Evolutionary conservation across 92 coral and sea anemone species (phyloP).

Genomic region (Epizoanthus illoricatus): DNA sequence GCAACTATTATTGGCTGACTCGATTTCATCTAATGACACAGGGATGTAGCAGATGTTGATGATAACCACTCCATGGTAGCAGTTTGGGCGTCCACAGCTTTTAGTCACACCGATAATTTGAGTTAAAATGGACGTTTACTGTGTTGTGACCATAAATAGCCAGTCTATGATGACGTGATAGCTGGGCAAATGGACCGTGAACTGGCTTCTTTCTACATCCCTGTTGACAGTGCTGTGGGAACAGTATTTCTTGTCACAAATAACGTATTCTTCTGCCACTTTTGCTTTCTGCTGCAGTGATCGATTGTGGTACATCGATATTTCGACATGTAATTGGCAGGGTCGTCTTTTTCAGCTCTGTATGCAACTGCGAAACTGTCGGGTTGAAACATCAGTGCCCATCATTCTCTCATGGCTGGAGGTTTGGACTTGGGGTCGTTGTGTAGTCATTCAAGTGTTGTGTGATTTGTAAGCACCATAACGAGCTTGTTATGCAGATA

Average conservation of each 20-base stretch:
- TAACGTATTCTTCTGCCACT: slow-evolving; percentile 52
- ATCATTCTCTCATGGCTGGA: slow-evolving; percentile 43
- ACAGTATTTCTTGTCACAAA: too few species aligned
- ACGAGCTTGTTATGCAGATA: slow-evolving; percentile 53
- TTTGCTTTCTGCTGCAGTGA: slow-evolving; percentile 44
- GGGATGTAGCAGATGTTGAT: too few species aligned
- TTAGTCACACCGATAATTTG: too few species aligned
- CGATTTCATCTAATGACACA: background rate
- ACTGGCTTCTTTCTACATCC: too few species aligned
- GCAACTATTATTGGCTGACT: slow-evolving; percentile 6
- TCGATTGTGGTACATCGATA: slow-evolving; percentile 42
- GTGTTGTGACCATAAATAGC: too few species aligned
- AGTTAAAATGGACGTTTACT: too few species aligned
- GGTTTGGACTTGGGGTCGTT: slow-evolving; percentile 46
- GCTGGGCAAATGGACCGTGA: too few species aligned
- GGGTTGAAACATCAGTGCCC: slow-evolving; percentile 55
- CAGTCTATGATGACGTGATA: too few species aligned
- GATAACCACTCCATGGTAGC: too few species aligned
- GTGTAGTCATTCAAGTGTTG: slow-evolving; percentile 53
- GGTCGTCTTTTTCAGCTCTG: slow-evolving; percentile 20
- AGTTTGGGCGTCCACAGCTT: too few species aligned
- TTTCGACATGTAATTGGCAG: slow-evolving; percentile 38
- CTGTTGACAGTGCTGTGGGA: slow-evolving; percentile 26
- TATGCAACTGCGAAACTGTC: slow-evolving; percentile 44
- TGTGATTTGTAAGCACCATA: slow-evolving; percentile 55